phyloP scores from a whole-genome alignment of 2,888 invertebrate species.

The Cyclophora albipunctata region DNA sequence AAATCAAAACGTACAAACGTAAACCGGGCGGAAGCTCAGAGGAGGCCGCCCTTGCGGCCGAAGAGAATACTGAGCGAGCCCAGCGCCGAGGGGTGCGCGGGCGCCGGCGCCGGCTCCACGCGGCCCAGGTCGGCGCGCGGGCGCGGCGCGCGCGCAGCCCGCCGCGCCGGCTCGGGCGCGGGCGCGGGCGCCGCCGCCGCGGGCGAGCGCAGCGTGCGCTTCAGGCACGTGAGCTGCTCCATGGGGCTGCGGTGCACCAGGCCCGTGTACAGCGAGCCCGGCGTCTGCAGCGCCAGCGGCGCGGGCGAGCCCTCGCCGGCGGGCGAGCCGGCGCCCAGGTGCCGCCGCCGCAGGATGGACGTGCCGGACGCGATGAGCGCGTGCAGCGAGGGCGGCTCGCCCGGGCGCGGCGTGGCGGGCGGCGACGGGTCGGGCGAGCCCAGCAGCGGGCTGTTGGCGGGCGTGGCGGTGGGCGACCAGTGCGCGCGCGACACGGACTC shows the following conservation, averaged over 20 bases:
- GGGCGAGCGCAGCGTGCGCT: slow-evolving; percentile 66
- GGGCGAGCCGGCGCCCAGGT: slow-evolving; percentile 72
- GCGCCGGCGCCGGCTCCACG: slow-evolving; percentile 31
- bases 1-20: slow-evolving; percentile 4
- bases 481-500: slow-evolving; percentile 86
- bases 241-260: slow-evolving; percentile 83
- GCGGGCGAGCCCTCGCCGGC: slow-evolving; percentile 77
- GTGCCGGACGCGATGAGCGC: slow-evolving; percentile 71
- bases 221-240: slow-evolving; percentile 85
- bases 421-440: slow-evolving; percentile 76
- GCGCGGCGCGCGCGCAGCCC: slow-evolving; percentile 59
- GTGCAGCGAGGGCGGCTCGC: slow-evolving; percentile 66
- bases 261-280: slow-evolving; percentile 77
- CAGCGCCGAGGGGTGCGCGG: slow-evolving; percentile 61
- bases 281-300: slow-evolving; percentile 76
- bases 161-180: slow-evolving; percentile 47
- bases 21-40: slow-evolving; percentile 40
- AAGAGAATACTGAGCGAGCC: slow-evolving; percentile 88
- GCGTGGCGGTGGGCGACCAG: slow-evolving; percentile 89
- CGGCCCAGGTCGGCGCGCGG: slow-evolving; percentile 44
- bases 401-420: slow-evolving; percentile 79
- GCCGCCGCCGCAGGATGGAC: slow-evolving; percentile 64
- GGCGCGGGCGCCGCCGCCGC: slow-evolving; percentile 45
- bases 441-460: slow-evolving; percentile 87
- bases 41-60: slow-evolving; percentile 89